phyloP scores from a whole-genome alignment of 2,113 vertebrate species.

The Sinosuthora webbiana region DNA sequence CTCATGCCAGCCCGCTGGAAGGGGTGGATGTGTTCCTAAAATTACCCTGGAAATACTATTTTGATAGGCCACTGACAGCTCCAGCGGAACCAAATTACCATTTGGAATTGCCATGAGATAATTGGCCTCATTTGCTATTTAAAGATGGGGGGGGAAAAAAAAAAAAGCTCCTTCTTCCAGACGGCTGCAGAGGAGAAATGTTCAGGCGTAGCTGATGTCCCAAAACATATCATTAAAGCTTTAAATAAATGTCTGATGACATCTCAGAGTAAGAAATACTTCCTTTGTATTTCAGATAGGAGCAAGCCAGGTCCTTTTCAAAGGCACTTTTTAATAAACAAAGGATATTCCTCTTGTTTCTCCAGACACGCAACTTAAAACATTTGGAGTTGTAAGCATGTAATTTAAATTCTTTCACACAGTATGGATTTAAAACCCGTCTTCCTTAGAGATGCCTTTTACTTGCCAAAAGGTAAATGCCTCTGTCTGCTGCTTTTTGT shows the following conservation, averaged over 20 bases:
- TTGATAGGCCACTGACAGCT: background rate
- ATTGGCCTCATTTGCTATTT: slow-evolving; percentile 61
- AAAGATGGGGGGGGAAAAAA: background rate
- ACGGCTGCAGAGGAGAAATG: slow-evolving; percentile 19
- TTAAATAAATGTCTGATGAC: slow-evolving; percentile 49
- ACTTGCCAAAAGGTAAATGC: slow-evolving; percentile 20
- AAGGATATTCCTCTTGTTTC: background rate
- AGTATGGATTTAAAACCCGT: background rate
- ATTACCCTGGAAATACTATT: background rate
- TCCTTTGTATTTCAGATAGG: background rate
- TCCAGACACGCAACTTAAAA: background rate
- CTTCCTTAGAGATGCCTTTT: background rate
- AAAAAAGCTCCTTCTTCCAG: background rate
- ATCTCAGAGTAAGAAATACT: background rate
- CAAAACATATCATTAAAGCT: slow-evolving; percentile 47
- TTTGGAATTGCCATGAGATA: slow-evolving; percentile 36
- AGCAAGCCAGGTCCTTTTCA: background rate
- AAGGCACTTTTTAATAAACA: slow-evolving; percentile 7
- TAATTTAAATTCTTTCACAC: slow-evolving; percentile 11
- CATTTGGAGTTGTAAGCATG: background rate
- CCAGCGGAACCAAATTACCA: background rate
- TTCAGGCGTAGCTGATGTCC: background rate
- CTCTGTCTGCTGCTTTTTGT: slow-evolving; percentile 16
- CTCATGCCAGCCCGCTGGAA: background rate
- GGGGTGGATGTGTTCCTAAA: background rate